Evolutionary conservation across 2,113 vertebrate species (phyloP), one percentile per base, ranked within the genome.

Genomic region (Solea solea): DNA sequence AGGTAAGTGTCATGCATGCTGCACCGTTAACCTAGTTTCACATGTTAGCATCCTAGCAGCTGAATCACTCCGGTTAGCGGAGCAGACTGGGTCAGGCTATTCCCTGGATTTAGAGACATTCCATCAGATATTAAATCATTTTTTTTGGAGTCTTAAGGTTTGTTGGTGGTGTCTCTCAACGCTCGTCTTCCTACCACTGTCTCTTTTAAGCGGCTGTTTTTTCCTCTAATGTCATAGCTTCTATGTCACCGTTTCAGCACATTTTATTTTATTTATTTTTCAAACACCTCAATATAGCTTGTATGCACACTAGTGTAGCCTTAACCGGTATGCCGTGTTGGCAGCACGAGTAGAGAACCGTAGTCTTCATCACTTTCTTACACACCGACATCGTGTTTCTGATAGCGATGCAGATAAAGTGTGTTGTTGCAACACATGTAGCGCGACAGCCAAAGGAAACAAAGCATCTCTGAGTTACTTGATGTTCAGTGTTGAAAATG

Each of bases 1-100:
- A 87, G 89, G 88, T 92, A 70, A 90, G 88, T 90, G 82, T 80
- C 74, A 77, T 14, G 45, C 49, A 5, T 45, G n/a, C 45, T 45
- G n/a, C 45, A 54, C 66, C 14, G 74, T 80, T 69, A 68, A 64
- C 51, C 75, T 14, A 74, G 62, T 87, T 86, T 87, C 62, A 54
- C 70, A 63, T 48, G 53, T 64, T 69, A 73, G 64, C 41, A 81
- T 87, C 84, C 4, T 75, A 50, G 80, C 27, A 67, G 77, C 81
- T 41, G 64, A 70, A 68, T 83, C 74, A 61, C 49, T 13, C 57
- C 51, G 69, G 81, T 77, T 81, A 79, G 78, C 86, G 77, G 76
- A 71, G 57, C 56, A 45, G 58, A 28, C 3, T 67, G 88, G 86
- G 66, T 78, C 63, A 0, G 86, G 15, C 86, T 90, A 87, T 62